Base-by-base conservation (phyloP, 1,140 invertebrate species). In the Lordiphosa stackelbergi region DNA sequence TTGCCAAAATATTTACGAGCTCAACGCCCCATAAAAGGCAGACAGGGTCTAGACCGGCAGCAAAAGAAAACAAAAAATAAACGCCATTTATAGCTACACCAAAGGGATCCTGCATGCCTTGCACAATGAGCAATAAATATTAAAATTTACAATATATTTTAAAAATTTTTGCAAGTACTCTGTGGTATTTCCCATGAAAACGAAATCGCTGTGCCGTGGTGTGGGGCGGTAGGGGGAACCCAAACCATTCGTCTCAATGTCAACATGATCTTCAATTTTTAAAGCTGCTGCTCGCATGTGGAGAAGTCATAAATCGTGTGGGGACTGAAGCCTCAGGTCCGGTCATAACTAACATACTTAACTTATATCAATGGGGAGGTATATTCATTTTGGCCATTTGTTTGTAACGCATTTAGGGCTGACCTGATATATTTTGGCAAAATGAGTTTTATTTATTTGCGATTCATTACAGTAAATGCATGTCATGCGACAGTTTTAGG, bases 1-100 rank as follows among this genome's bases (percentile, higher is more conserved):
- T 81, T 81, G 77, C 77, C 72, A 83, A 81, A 83, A 77, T 81
- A 81, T 81, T 81, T 81, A 81, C 77, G 77, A 81, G 72, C 64
- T 40, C 56, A 47, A 81, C 77, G 68, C 71, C 75, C 74, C 47
- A 56, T 69, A 68, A 66, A 65, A 65, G 77, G 53, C 42, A 37
- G 13, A 53, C 63, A 56, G 36, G 9, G 49, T 57, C 61, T 46
- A 49, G 40, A 41, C 60, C 56, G 57, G 60, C 49, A 61, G 31
- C 31, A 12, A 19, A 11, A 34, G 6, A 31, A 22, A 28, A 7
- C 1, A 24, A 24, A 24, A 24, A 24, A 24, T 24, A 24, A 24
- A 24, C 5, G n/a, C 48, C 28, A 31, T 31, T 31, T 31, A 31
- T 31, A 52, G 37, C 11, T 49, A 34, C 47, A 49, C 9, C 35